These are phyloP conservation scores for Borostomias antarcticus DNA, from an alignment of 2,797 vertebrate genomes.

Conservation along the genomic window DNA sequence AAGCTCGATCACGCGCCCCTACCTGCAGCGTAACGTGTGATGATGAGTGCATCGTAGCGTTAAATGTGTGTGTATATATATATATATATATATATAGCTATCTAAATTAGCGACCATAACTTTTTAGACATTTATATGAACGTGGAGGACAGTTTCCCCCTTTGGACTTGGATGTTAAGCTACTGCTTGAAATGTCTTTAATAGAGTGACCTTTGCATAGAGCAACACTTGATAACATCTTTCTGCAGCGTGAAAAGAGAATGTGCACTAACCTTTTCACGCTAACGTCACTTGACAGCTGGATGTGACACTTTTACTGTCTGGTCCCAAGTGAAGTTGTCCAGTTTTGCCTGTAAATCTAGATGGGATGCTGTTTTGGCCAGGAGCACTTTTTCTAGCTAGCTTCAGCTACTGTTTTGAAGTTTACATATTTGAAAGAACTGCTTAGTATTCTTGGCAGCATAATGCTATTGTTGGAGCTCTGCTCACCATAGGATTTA, in stretches of 20 bases:
- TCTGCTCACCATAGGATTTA: no score
- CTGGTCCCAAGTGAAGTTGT: no score
- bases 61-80: no score
- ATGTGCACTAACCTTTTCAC: constrained; percentile 48
- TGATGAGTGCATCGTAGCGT: background rate
- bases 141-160: background rate
- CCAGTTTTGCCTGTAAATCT: background rate
- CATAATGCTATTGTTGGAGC: no score
- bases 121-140: no score
- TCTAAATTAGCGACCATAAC: no score
- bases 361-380: background rate
- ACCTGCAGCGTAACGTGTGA: background rate
- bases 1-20: no score
- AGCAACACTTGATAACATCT: constrained; percentile 40
- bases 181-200: constrained; percentile 20
- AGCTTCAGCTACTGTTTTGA: background rate
- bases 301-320: no score
- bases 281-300: constrained; percentile 5
- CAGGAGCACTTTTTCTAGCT: background rate
- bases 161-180: constrained; percentile 3
- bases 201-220: constrained; percentile 41
- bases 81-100: no score
- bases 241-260: constrained; percentile 33
- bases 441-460: background rate
- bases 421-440: background rate